Base-by-base conservation (phyloP, 2,797 vertebrate species). In the Sebastes variabilis region DNA sequence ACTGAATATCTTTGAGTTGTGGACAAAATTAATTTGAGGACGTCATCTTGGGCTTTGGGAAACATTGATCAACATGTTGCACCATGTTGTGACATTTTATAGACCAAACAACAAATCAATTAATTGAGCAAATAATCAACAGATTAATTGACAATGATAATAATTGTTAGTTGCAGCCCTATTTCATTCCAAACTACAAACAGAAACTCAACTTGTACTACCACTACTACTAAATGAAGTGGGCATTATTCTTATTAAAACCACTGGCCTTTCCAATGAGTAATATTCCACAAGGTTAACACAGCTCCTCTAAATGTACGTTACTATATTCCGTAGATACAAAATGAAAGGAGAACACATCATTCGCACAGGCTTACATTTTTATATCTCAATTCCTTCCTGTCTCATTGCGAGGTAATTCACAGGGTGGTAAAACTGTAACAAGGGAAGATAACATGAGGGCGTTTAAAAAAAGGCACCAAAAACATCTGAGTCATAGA, bases 401-500 rank as follows among this genome's bases (percentile, higher is more conserved):
- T 55, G 18, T 76, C 71, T 88, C 73, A 52, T 90, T 92, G 83
- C 8, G 36, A 75, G 59, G 71, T 85, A 83, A 92, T 89, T 88
- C 76, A 91, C 79, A 62, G 60, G 87, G 73, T 83, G 80, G 80
- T 90, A 83, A 91, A 88, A 85, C 59, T 78, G 58, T 72, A 84
- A 79, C 18, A 75, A 55, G 61, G 30, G 64, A 76, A 81, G 80
- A 82, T 84, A 70, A 85, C 83, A 64, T 3, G 14, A 42, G 62
- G 30, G 46, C 66, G 74, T 49, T 46, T 20, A 20, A 49, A 76
- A 78, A 78, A 74, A 58, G 54, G 54, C 76, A 74, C 16, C 42
- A 79, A 79, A 54, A 89, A 80, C 74, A 85, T 87, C 75, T 90
- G 84, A 91, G 80, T 90, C 91, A 93, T 54, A 71, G 72, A 11